phyloP scores from a whole-genome alignment of 2,797 vertebrate species.

The Peromyscus aztecus region DNA sequence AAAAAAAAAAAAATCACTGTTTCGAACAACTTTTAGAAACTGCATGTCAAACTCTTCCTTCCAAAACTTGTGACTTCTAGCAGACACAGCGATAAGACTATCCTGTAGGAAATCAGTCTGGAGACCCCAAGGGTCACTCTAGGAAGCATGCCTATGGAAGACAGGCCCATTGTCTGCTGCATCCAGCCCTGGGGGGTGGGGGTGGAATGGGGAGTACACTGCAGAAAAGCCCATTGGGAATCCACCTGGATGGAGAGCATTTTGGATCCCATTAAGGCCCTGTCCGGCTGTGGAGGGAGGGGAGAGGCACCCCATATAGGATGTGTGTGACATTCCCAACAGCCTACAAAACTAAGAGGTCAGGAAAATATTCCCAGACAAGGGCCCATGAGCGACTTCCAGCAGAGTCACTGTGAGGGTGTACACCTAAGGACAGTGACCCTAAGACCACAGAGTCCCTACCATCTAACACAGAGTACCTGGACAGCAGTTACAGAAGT shows the following conservation, averaged over 20 bases:
- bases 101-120: not conserved
- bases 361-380: not conserved
- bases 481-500: not conserved
- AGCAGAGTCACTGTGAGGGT: not conserved
- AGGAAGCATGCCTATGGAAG: not conserved
- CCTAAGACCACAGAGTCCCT: not conserved
- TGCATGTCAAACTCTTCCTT: not conserved
- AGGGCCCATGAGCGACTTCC: not conserved
- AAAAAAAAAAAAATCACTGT: not conserved
- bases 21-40: not conserved
- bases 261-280: too few species aligned
- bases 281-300: not conserved
- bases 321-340: not conserved
- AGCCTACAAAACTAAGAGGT: not conserved
- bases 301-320: not conserved
- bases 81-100: not conserved
- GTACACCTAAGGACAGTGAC: not conserved
- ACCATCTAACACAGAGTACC: not conserved
- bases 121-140: not conserved
- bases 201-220: not conserved
- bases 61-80: not conserved
- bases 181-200: not conserved
- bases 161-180: rapidly evolving
- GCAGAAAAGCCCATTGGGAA: rapidly evolving
- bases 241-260: not conserved